These are phyloP conservation scores for Venusia cambrica DNA, from an alignment of 2,888 invertebrate species.

Conservation along the genomic window DNA sequence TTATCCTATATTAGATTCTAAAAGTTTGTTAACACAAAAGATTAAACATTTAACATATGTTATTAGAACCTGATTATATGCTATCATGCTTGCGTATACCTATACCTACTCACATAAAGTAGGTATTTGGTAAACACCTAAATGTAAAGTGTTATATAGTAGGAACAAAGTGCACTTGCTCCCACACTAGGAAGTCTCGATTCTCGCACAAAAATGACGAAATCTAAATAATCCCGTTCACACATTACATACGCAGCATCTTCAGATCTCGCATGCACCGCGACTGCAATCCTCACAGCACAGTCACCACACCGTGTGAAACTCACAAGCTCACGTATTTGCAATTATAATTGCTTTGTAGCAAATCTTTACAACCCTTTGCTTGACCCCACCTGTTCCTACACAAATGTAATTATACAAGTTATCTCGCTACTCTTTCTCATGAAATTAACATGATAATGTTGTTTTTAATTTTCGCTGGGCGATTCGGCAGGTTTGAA, in stretches of 20 bases:
- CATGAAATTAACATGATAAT: slow-evolving; percentile 51
- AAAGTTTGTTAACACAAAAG: no score
- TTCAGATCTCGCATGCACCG: slow-evolving; percentile 12
- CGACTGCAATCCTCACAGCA: slow-evolving; percentile 18
- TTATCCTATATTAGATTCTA: no score
- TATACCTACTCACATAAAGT: no score
- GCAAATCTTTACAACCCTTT: slow-evolving; percentile 48
- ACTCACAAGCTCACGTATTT: slow-evolving; percentile 40
- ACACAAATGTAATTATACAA: slow-evolving; percentile 39
- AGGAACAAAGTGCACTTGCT: no score
- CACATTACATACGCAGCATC: no score
- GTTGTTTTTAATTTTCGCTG: slow-evolving; percentile 34
- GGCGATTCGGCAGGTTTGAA: slow-evolving; percentile 20
- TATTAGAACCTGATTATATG: no score
- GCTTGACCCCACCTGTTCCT: slow-evolving; percentile 69
- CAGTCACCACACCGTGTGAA: slow-evolving; percentile 41
- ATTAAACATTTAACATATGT: slow-evolving; percentile 12
- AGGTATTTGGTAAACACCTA: no score
- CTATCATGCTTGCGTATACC: no score
- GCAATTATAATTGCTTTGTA: slow-evolving; percentile 51
- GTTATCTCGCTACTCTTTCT: slow-evolving; percentile 39
- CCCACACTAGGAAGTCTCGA: no score
- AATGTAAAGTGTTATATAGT: no score
- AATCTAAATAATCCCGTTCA: no score
- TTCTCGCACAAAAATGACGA: no score